phyloP scores from a whole-genome alignment of 2,113 vertebrate genomes.

The Sus scrofa region T2T-Sscrofa CM000822.6:71812501-71813000 shows the following conservation, averaged over 20 bases:
- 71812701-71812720: not conserved
- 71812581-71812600: not conserved
- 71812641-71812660: not conserved
- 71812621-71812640: not conserved
- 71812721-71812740: not conserved
- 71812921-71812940: slow-evolving; percentile 1
- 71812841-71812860: not conserved
- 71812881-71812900: slow-evolving; percentile 20
- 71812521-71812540: not conserved
- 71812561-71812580: not conserved
- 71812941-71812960: slow-evolving; percentile 36
- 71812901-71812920: slow-evolving; percentile 26
- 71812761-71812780: not conserved
- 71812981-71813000: not conserved
- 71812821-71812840: slow-evolving; percentile 31
- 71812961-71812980: not conserved
- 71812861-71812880: not conserved
- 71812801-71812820: not conserved
- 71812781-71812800: not conserved
- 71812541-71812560: not conserved
- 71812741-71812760: not conserved
- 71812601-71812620: not conserved
- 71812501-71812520: not conserved
- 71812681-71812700: slow-evolving; percentile 16
- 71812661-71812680: not conserved